phyloP scores from a whole-genome alignment of 2,888 invertebrate species.

The Argynnis bischoffii region DNA sequence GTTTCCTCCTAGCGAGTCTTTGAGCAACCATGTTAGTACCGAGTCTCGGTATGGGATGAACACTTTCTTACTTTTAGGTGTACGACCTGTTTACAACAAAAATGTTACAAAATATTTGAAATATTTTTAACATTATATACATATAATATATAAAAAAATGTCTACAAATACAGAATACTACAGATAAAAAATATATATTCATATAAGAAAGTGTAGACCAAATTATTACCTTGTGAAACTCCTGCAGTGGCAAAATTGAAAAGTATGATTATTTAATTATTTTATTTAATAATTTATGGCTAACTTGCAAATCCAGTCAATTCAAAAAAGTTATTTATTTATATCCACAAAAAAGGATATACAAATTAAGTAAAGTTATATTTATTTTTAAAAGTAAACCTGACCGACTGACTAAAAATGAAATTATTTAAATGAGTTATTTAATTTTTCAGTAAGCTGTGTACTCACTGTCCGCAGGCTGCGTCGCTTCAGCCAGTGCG shows the following conservation, averaged over 20 bases:
- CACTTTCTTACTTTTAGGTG: constrained; percentile 76
- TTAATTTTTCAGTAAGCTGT: too few species aligned
- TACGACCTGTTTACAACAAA: constrained; percentile 52
- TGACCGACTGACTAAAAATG: too few species aligned
- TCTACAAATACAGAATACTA: too few species aligned
- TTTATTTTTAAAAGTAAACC: too few species aligned
- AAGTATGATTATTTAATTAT: neutral
- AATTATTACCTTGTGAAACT: constrained; percentile 26
- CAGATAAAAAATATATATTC: neutral
- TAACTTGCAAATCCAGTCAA: neutral
- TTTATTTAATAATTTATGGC: too few species aligned
- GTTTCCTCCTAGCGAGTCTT: constrained; percentile 94
- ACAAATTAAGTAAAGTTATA: too few species aligned
- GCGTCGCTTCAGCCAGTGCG: constrained; percentile 88
- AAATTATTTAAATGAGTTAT: too few species aligned
- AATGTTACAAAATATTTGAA: neutral
- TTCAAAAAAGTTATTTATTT: too few species aligned
- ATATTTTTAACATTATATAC: too few species aligned
- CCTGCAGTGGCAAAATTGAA: constrained; percentile 11
- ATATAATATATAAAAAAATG: neutral
- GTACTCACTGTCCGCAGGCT: constrained; percentile 52
- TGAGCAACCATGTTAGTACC: constrained; percentile 93
- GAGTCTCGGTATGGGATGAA: constrained; percentile 95
- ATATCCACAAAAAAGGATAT: too few species aligned
- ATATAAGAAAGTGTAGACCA: constrained; percentile 5